Conservation (phyloP, 2,888 invertebrate genomes). For the Vesta saturnalis region DNA sequence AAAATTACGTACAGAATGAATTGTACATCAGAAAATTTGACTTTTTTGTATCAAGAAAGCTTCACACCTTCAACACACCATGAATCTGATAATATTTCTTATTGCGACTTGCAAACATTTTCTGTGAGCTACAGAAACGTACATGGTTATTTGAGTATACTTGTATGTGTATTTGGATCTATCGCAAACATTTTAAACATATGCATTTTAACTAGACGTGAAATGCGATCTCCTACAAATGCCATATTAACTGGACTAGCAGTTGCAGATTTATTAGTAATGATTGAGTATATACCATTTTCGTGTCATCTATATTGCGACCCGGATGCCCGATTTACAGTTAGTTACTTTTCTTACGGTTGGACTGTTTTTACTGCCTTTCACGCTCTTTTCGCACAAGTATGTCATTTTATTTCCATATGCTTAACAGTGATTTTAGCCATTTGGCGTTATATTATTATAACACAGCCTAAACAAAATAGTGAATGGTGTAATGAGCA, state of each 20-base stretch:
- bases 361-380: constrained; percentile 87
- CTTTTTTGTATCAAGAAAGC: too few species aligned
- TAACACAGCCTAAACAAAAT: constrained; percentile 83
- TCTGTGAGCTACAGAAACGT: constrained; percentile 73
- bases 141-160: constrained; percentile 86
- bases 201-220: constrained; percentile 85
- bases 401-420: constrained; percentile 89
- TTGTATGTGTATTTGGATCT: constrained; percentile 90
- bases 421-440: constrained; percentile 93
- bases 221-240: constrained; percentile 93
- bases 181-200: constrained; percentile 91
- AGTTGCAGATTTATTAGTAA: constrained; percentile 91
- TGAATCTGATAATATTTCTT: not conserved
- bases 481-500: constrained; percentile 83
- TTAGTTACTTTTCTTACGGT: constrained; percentile 70
- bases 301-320: constrained; percentile 82
- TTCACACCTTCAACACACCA: too few species aligned
- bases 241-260: constrained; percentile 90
- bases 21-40: too few species aligned
- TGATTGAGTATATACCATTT: constrained; percentile 94
- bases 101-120: constrained; percentile 64
- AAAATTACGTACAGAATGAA: too few species aligned
- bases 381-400: constrained; percentile 90
- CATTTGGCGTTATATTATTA: constrained; percentile 90
- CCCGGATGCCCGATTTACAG: constrained; percentile 64